phyloP scores from a whole-genome alignment of 2,113 vertebrate genomes.

The Dolichallabes microphthalmus region DNA sequence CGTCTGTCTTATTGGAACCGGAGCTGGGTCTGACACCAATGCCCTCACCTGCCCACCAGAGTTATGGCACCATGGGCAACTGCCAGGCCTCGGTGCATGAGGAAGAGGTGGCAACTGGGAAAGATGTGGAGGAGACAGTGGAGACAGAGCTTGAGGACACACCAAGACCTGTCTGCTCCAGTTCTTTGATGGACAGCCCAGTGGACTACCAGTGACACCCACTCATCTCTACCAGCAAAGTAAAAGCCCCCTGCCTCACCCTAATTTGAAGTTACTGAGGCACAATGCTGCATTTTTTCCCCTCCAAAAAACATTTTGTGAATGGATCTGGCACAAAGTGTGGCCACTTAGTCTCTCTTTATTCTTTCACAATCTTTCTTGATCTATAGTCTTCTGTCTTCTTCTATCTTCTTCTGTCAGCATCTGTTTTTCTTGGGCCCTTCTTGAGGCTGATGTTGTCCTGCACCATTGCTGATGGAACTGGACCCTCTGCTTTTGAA shows the following conservation, averaged over 20 bases:
- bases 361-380: neutral
- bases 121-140: constrained; percentile 72
- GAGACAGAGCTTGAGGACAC: constrained; percentile 81
- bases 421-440: constrained; percentile 29
- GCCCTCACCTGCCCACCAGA: constrained; percentile 88
- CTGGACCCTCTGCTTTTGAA: constrained; percentile 26
- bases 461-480: constrained; percentile 22
- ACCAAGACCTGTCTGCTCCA: constrained; percentile 71
- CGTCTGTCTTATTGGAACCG: constrained; percentile 87
- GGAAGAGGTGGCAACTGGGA: constrained; percentile 65
- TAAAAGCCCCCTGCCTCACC: constrained; percentile 51
- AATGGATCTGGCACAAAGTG: constrained; percentile 28
- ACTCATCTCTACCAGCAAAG: constrained; percentile 39
- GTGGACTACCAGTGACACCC: constrained; percentile 77
- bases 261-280: constrained; percentile 57
- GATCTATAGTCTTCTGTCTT: constrained; percentile 11
- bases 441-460: constrained; percentile 26
- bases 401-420: constrained; percentile 32
- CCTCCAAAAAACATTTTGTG: constrained; percentile 48
- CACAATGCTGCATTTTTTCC: constrained; percentile 62
- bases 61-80: constrained; percentile 88
- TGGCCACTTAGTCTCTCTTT: constrained; percentile 8
- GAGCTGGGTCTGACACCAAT: constrained; percentile 89
- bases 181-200: constrained; percentile 77
- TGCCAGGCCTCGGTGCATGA: constrained; percentile 74